Base-by-base conservation (phyloP, 1,140 invertebrate species). In the Neuroterus valhalla region DNA sequence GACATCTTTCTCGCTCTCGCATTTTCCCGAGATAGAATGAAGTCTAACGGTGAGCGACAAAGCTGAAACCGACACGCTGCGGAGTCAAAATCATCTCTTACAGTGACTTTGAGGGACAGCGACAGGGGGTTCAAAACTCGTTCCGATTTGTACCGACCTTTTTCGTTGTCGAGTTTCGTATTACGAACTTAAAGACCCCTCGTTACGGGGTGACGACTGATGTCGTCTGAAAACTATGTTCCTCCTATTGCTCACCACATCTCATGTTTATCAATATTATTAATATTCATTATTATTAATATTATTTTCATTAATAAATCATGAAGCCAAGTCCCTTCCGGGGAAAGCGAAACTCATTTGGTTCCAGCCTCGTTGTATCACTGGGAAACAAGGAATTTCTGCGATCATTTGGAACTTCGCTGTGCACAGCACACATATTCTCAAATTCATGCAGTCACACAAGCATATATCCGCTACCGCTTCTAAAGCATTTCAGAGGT, bases 1-100 rank as follows among this genome's bases (percentile, higher is more conserved):
- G 55, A 62, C 23, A 62, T 71, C 70, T 62, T 62, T 66, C 70
- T 62, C 52, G 62, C 71, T 72, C 43, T 42, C 45, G 44, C 46
- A 66, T 45, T 45, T 45, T 42, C 55, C 46, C 44, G 23, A 46
- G 55, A 72, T 66, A 72, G 71, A 72, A 66, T 66, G 55, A 23
- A 46, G 71, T 12, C 55, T 62, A 62, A 62, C 55, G 55, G 55
- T 62, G 55, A 62, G 55, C 55, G 55, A 62, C 55, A 62, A 62
- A 38, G 6, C 31, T 38, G 31, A 38, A 38, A 38, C 31, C 31
- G 31, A 62, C 55, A 62, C 55, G 55, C 8, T 62, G 55, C 55
- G 10, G 31, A 38, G 55, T 62, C 55, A 62, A 23, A 12, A 62
- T 62, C 55, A 31, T 38, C 31, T 8, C 31, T n/a, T 38, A 62